Evolutionary conservation across 2,888 invertebrate genomes (phyloP).

Genomic region (Amiota minor): DNA sequence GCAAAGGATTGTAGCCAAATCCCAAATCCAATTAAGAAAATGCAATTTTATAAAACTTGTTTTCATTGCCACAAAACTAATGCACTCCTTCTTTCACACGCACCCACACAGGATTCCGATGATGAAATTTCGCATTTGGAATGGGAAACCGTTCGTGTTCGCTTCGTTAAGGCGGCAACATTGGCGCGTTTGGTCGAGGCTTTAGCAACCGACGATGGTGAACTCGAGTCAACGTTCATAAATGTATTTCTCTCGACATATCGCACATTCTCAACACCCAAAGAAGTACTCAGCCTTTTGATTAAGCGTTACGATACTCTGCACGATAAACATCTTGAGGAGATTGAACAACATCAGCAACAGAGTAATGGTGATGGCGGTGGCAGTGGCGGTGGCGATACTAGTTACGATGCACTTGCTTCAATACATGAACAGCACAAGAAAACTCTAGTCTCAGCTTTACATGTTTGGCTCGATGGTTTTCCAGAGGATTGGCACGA

Average conservation of each 20-base stretch:
- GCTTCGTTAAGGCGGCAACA: constrained; percentile 96
- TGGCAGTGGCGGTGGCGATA: constrained; percentile 38
- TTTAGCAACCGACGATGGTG: constrained; percentile 93
- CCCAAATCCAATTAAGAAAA: constrained; percentile 13
- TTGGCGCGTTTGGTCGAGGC: constrained; percentile 94
- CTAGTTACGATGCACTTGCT: constrained; percentile 56
- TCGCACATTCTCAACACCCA: constrained; percentile 90
- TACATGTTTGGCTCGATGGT: constrained; percentile 98
- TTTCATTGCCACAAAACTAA: background rate
- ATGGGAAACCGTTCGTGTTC: constrained; percentile 98
- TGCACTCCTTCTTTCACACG: background rate
- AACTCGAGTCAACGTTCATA: constrained; percentile 97
- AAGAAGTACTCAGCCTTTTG: constrained; percentile 87
- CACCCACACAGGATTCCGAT: constrained; percentile 80
- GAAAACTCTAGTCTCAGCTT: constrained; percentile 89
- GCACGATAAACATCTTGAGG: constrained; percentile 63
- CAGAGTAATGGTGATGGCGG: constrained; percentile 38
- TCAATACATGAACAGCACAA: constrained; percentile 73
- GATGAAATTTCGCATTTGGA: constrained; percentile 96
- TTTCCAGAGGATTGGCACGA: constrained; percentile 91
- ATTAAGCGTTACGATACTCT: constrained; percentile 85
- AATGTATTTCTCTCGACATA: constrained; percentile 97
- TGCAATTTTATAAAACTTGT: background rate
- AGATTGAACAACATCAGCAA: constrained; percentile 56
- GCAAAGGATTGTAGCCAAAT: background rate